Percentiles rank a stretch among this genome's conserved stretches.
phyloP scores from a whole-genome alignment of 2,113 vertebrate genomes.

The Sphaerodactylus townsendi region DNA sequence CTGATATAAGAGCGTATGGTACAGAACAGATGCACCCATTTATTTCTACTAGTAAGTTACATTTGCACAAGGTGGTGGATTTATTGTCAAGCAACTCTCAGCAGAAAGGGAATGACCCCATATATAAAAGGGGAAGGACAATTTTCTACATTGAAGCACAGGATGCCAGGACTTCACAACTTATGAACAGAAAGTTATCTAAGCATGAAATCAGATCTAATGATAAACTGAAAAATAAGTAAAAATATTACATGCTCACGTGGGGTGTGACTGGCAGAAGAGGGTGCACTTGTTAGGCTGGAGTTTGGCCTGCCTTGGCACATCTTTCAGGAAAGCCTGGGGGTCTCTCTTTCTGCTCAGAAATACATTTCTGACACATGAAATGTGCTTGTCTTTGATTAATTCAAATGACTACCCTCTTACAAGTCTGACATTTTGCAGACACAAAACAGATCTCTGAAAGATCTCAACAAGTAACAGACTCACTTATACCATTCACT shows the following conservation, averaged over 20 bases:
- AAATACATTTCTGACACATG: accelerated
- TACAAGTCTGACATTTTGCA: background rate
- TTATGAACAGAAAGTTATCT: background rate
- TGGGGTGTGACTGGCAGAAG: background rate
- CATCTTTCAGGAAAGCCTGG: accelerated
- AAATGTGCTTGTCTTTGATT: accelerated
- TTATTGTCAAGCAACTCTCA: background rate
- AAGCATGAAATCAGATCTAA: background rate
- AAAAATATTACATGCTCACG: background rate
- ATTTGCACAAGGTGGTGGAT: background rate
- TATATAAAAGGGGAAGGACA: background rate
- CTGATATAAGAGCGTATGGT: background rate
- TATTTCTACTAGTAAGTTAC: background rate
- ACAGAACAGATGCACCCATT: background rate
- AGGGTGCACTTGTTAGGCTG: accelerated
- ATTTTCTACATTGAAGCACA: background rate
- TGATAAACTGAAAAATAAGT: background rate
- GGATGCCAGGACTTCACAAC: background rate
- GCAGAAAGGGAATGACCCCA: background rate
- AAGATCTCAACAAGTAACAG: background rate
- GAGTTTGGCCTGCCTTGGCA: background rate
- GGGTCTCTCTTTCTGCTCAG: background rate
- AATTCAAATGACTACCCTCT: background rate
- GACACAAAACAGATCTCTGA: background rate
- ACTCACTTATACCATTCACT: background rate